Conservation (phyloP, 1,140 invertebrate species). For the Calosoma granatense region DNA sequence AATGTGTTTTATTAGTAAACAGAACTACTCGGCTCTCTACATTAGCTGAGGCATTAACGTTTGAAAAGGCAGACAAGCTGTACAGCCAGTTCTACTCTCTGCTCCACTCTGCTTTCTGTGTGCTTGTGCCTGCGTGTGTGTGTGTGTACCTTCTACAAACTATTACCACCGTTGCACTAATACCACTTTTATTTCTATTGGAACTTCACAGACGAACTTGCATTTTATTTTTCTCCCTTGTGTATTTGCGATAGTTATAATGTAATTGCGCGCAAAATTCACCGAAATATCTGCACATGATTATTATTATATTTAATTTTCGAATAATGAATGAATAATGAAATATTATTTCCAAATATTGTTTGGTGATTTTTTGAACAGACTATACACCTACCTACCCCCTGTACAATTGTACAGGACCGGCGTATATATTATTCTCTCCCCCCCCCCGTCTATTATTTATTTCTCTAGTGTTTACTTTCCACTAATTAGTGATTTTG, state of each 20-base stretch:
- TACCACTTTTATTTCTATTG: too few relatives aligned
- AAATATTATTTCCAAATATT: neutral
- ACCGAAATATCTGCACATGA: too few relatives aligned
- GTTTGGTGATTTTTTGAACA: neutral
- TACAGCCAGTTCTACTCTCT: neutral
- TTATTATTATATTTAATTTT: neutral
- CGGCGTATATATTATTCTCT: neutral
- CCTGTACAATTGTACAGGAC: too few relatives aligned
- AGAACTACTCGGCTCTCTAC: conserved; percentile 28
- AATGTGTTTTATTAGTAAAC: conserved; percentile 36
- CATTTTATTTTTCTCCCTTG: too few relatives aligned
- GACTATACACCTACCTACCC: neutral
- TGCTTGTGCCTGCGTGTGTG: neutral
- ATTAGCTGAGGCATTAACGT: conserved; percentile 30
- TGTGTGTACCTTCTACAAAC: neutral
- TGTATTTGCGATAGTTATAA: too few relatives aligned
- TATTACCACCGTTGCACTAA: too few relatives aligned
- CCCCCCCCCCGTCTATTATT: too few relatives aligned
- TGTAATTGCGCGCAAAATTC: too few relatives aligned
- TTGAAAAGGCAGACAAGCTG: neutral
- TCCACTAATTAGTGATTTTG: neutral
- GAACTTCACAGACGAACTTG: too few relatives aligned
- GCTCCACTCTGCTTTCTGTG: neutral
- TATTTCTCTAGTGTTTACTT: neutral
- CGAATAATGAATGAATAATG: neutral